Evolutionary conservation across 2,797 vertebrate genomes (phyloP), one percentile per base, ranked within the genome.

Genomic region (Synaphobranchus kaupii): DNA sequence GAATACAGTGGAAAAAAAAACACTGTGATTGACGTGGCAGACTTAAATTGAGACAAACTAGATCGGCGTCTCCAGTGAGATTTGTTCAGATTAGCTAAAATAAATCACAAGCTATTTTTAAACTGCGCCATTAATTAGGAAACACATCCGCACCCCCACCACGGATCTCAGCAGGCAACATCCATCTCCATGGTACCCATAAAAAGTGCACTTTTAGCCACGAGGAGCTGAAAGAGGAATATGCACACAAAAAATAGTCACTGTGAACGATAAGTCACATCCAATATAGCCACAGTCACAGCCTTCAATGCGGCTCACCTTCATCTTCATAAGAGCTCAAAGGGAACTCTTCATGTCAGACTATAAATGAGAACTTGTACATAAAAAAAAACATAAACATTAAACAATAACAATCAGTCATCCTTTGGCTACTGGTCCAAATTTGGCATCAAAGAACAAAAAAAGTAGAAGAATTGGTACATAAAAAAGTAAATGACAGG

Each of bases 171-270:
- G 76, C 58, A 71, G 63, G 71, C 50, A 71, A 63, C 50, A 83
- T 68, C 83, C 28, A 58, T 78, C 87, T 73, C 56, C 48, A 85
- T 84, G 66, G 84, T 66, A 84, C 86, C 86, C 84, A 90, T 88
- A 60, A 92, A 91, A 96, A 96, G 95, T 95, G 94, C 95, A 95
- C 94, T 95, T 95, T 91, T 88, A 92, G 90, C 88, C 86, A 90
- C 66, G 44, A 84, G 86, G 86, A 80, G 86, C 83, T 66, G 87
- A 89, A 89, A 83, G 39, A 84, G 85, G 78, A 85, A 92, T 56
- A 82, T 91, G 88, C 91, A 91, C 83, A 71, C 22, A 90, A 88
- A 89, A 85, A 89, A 88, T n/a, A 92, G 85, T 92, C 92, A 89
- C 90, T 87, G 90, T 86, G 86, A 92, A 88, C 52, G 89, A 88